Evolutionary conservation across 2,888 invertebrate genomes (phyloP).

Genomic region (Chrysina gloriosa): DNA sequence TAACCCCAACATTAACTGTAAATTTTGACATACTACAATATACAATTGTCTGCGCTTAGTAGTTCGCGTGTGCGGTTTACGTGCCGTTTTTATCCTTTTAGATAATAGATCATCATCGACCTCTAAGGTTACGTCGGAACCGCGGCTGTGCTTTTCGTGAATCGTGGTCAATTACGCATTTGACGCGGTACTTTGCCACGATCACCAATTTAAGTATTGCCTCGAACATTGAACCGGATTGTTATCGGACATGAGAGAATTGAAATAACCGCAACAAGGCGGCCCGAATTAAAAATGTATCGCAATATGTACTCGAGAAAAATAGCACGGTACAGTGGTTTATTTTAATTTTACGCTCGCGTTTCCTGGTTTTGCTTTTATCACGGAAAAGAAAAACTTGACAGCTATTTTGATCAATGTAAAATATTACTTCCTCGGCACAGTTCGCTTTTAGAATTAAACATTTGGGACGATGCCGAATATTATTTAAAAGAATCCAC

Average conservation of each 20-base stretch:
- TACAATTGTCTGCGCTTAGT: too few relatives aligned
- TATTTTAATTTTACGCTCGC: neutral
- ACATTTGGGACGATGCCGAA: neutral
- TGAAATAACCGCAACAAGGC: neutral
- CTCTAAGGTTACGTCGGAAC: too few relatives aligned
- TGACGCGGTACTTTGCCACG: too few relatives aligned
- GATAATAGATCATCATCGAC: too few relatives aligned
- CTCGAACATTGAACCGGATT: neutral
- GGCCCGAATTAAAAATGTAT: constrained; percentile 1
- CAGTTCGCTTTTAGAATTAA: neutral
- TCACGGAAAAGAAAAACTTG: neutral
- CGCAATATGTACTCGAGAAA: neutral
- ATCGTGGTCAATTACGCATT: neutral
- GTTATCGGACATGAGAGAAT: neutral
- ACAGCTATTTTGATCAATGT: constrained; percentile 2
- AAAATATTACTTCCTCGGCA: neutral
- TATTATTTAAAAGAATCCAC: too few relatives aligned
- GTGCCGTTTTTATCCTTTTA: too few relatives aligned
- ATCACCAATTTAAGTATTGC: neutral
- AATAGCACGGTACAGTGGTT: neutral
- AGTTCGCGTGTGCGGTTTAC: too few relatives aligned
- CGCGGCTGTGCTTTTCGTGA: too few relatives aligned
- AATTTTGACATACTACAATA: too few relatives aligned
- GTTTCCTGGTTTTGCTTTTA: neutral
- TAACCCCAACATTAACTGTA: too few relatives aligned